Base-by-base conservation (phyloP, 2,888 invertebrate genomes). In the Clistopyga incitator region DNA sequence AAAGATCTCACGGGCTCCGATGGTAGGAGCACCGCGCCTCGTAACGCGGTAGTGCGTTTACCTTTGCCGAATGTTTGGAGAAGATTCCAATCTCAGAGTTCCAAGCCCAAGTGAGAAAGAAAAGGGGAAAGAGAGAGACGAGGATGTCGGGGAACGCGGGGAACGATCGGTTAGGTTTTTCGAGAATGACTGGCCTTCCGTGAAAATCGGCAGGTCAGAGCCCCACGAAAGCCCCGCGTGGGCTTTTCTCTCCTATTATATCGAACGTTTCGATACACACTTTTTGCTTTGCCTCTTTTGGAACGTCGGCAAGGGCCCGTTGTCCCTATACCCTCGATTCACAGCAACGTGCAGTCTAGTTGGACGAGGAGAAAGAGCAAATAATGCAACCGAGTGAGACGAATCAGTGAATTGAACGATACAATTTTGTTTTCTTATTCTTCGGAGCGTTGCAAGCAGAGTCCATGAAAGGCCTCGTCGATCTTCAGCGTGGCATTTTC, bases 121-220 rank as follows among this genome's bases (percentile, higher is more conserved):
- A 70, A 25, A 4, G 8, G 67, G 29, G 65, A 45, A n/a, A 11
- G 68, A 42, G 54, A 80, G n/a, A 75, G 47, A 61, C 47, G 65
- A 65, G 50, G 59, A 34, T 10, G 38, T 11, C 38, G 68, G 42
- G 29, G 34, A 52, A 25, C n/a, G 47, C 11, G 75, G 70, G 56
- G 71, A 42, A 68, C 59, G 75, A 78, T 68, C 77, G 82, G 74
- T 79, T 67, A 42, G 78, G 34, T 50, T 65, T 77, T 65, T 64
- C 64, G 50, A 61, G 47, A 59, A 84, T 81, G 82, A 65, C 85
- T 86, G 87, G 72, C 84, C 86, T 90, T 88, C 88, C 88, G 87
- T 90, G 89, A 90, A 91, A 92, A 90, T 89, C 90, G 90, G 87
- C 92, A 92, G 92, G 92, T 92, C 92, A 38, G 89, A 38, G 84